Base-by-base conservation (phyloP, 1,140 invertebrate genomes). In the Drosophila kikkawai region DNA sequence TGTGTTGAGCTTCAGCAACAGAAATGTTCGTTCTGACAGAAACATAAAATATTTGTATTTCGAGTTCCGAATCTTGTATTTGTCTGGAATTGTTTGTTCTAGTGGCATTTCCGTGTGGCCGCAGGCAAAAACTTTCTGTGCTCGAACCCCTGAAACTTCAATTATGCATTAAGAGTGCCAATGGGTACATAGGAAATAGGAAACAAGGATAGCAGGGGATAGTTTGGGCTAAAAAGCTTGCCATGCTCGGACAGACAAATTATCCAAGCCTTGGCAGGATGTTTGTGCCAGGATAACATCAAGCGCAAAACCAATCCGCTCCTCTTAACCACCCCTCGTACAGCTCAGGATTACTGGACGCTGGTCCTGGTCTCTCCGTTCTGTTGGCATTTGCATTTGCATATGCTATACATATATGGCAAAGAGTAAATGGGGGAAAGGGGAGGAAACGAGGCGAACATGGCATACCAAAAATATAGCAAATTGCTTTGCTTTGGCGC, bases 151-250 rank as follows among this genome's bases (percentile, higher is more conserved):
- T 29, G 61, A 32, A 59, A 70, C 47, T 70, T 78, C 66, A 79
- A 79, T 78, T 78, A 78, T 79, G 75, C 66, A 79, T 70, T 37
- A 64, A n/a, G 59, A 57, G 36, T 44, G 55, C 55, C 59, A 39
- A 37, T 63, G 51, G 50, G 59, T 37, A 37, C 17, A 7, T 9
- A 12, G 48, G 47, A 48, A 48, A 29, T 29, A 11, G 12, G 11
- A 66, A 41, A 36, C 26, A 61, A 50, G n/a, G n/a, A 34, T 19
- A 32, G 29, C 13, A 7, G 29, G 19, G 32, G 4, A 37, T 61
- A 61, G 59, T 61, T 55, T 55, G 47, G 53, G 13, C 36, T 9
- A 37, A 22, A 55, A 55, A 22, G 55, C 55, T 17, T 42, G 19
- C 55, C 36, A 17, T 57, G 36, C 15, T 26, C 11, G 15, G 11